Evolutionary conservation across 2,113 vertebrate genomes (phyloP), one percentile per base, ranked within the genome.

Genomic region (Sciurus niger): DNA sequence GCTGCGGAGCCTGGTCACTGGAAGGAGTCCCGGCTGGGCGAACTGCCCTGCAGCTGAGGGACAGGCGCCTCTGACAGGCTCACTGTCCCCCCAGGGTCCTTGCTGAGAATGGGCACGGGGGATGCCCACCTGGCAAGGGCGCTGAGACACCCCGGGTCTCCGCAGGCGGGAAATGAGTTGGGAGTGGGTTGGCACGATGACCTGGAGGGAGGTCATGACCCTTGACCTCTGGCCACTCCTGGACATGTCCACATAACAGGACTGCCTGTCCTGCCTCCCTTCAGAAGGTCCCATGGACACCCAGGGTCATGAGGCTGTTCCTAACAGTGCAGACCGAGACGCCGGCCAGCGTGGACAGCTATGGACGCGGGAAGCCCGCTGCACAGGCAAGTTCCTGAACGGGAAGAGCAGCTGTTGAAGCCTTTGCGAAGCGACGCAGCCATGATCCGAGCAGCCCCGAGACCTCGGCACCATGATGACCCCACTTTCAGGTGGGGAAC

Each of bases 21-120:
- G 55, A 58, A 58, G 55, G 20, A 58, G 7, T 20, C 8, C 55
- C 1, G 20, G 7, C 55, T 24, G 6, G 17, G 18, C 6, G 55
- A 18, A 16, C 20, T 13, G 51, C 40, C 67, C 63, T 46, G 32
- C 32, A 73, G 83, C 70, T 48, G 30, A 51, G 46, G 46, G 46
- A 8, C 46, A 48, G 46, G 46, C 46, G 46, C 46, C 51, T 51
- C 51, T 51, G 10, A 51, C 13, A 14, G 51, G 51, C 11, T 51
- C 51, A 51, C 51, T 37, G 51, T n/a, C 60, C 48, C 70, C 28
- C 48, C 9, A 22, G 58, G 37, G 48, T 28, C 9, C 46, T 18
- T 16, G 3, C 25, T 37, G 37, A 0, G 3, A 32, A 14, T 4
- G 34, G 48, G 25, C 24, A 51, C 4, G 0, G 1, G 2, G 34